A percentile compares a stretch with the other conserved stretches of the same genome.
Evolutionary conservation across 2,888 invertebrate species (phyloP).

Genomic region (Lasioglossum lativentre): DNA sequence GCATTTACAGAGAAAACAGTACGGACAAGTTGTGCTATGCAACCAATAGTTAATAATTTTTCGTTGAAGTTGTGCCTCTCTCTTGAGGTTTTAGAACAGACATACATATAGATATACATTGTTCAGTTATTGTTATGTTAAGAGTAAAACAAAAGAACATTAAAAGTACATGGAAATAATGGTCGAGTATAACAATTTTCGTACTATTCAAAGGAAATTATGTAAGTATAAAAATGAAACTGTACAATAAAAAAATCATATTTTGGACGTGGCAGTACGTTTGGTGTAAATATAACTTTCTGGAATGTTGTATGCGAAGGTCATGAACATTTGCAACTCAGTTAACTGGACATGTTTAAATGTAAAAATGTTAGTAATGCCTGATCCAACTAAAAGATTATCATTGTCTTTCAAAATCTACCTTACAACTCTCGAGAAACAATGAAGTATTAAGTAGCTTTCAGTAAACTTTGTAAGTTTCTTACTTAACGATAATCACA

Average conservation of each 20-base stretch:
- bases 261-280: slow-evolving; percentile 58
- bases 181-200: slow-evolving; percentile 43
- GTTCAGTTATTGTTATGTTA: slow-evolving; percentile 36
- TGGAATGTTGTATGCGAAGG: slow-evolving; percentile 63
- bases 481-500: slow-evolving; percentile 35
- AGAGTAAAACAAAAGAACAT: slow-evolving; percentile 13
- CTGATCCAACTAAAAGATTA: slow-evolving; percentile 24
- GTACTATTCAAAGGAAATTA: slow-evolving; percentile 18
- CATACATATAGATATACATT: slow-evolving; percentile 72
- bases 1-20: slow-evolving; percentile 49
- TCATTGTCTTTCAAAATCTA: slow-evolving; percentile 27
- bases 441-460: slow-evolving; percentile 51
- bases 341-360: slow-evolving; percentile 32
- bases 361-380: slow-evolving; percentile 29
- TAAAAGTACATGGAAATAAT: slow-evolving; percentile 33
- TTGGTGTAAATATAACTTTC: slow-evolving; percentile 43
- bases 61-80: slow-evolving; percentile 32
- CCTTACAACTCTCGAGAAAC: slow-evolving; percentile 21
- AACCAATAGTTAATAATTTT: slow-evolving; percentile 45
- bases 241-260: slow-evolving; percentile 28
- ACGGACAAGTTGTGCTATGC: slow-evolving; percentile 48
- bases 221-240: slow-evolving; percentile 24
- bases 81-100: slow-evolving; percentile 45
- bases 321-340: slow-evolving; percentile 60
- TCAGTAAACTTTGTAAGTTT: slow-evolving; percentile 36